A percentile compares a stretch with the other conserved stretches of the same genome.
These are phyloP conservation scores for Dasyurus viverrinus DNA, from an alignment of 2,113 vertebrate species.

Conservation along the genomic window DNA sequence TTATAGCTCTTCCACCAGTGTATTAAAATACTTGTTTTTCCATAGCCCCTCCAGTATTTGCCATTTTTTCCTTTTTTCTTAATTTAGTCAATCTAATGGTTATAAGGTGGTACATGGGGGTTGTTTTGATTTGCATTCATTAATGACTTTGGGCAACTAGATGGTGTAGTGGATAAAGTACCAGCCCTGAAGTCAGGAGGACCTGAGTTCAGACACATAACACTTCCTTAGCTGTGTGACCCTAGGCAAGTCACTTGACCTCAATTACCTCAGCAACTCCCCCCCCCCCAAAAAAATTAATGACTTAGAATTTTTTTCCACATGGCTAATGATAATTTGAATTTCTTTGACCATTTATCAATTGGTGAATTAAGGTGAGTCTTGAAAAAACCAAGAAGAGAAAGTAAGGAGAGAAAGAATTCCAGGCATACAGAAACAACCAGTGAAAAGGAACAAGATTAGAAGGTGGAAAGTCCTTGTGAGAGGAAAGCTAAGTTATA, in stretches of 20 bases:
- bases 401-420: background rate
- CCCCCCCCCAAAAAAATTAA: no score
- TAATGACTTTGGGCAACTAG: no score
- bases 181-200: no score
- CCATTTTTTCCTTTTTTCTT: background rate
- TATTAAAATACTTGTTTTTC: background rate
- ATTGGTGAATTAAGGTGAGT: background rate
- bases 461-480: background rate
- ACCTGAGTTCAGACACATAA: no score
- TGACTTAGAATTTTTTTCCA: no score
- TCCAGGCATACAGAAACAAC: background rate
- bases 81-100: background rate
- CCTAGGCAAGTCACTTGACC: no score
- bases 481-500: background rate
- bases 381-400: background rate
- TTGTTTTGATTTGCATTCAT: no score
- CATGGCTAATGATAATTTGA: background rate
- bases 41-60: background rate
- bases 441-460: background rate
- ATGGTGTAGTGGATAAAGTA: no score
- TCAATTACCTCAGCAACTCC: no score
- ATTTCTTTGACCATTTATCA: background rate
- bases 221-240: no score
- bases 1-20: background rate
- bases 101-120: no score